Evolutionary conservation across 2,113 vertebrate species (phyloP).

Genomic region (Dipodomys ordii): DNA sequence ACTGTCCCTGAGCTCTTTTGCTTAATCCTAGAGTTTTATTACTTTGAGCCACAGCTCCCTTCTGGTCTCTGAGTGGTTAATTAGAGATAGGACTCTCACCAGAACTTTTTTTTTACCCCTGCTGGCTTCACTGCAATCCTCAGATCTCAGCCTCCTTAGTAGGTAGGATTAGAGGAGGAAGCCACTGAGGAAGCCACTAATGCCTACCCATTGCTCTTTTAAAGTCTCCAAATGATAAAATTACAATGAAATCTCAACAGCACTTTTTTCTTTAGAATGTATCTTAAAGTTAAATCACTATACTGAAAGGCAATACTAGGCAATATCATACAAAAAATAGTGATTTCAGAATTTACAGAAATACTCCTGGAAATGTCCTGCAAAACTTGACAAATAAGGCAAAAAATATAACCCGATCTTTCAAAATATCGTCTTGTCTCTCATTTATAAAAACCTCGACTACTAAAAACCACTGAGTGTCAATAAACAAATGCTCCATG

Average conservation of each 20-base stretch:
- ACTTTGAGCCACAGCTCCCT: no score
- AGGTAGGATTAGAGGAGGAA: no score
- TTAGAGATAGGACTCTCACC: no score
- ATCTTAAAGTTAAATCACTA: constrained; percentile 36
- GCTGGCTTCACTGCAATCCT: no score
- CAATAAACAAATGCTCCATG: neutral
- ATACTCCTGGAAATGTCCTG: neutral
- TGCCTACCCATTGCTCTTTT: neutral
- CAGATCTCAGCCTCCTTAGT: no score
- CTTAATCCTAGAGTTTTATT: no score
- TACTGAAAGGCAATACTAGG: neutral
- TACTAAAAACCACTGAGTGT: neutral
- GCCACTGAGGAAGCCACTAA: no score
- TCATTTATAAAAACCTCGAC: neutral
- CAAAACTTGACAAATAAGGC: neutral
- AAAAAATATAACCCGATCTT: neutral
- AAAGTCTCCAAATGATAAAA: constrained; percentile 25
- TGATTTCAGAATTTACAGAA: constrained; percentile 41
- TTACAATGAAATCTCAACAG: constrained; percentile 29
- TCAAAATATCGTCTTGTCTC: neutral
- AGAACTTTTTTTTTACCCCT: no score
- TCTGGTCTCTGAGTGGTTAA: no score
- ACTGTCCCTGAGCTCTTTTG: no score
- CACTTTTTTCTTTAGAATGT: constrained; percentile 34
- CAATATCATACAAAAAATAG: neutral